Evolutionary conservation across 2,888 invertebrate species (phyloP), one percentile per base, ranked within the genome.

Genomic region (Himalopsyche anomala): DNA sequence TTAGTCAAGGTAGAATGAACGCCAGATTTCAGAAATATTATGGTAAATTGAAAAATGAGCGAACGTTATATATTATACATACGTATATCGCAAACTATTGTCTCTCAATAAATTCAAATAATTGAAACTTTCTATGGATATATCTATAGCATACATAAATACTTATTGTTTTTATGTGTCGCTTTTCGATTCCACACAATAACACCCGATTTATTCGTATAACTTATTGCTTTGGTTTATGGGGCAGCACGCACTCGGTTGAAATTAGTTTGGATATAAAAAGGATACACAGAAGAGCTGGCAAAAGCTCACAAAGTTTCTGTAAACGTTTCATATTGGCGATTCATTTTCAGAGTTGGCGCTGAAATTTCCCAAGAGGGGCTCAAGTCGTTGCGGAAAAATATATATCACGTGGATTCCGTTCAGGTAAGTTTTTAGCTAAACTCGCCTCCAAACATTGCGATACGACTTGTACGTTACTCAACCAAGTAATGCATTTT

Each of bases 281-380:
- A 28, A 74, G 38, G 36, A 74, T 74, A 74, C 74, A 74, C 74
- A 74, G 15, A 36, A 36, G 36, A 36, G 74, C 36, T 15, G 36
- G 74, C 11, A 36, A 74, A 36, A 38, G 38, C 74, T 38, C 19
- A 36, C 74, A 74, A 74, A 74, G 74, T 74, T 74, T 74, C 74
- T 38, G 74, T 74, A 74, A 74, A 36, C 74, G 74, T 74, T 74
- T 36, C 74, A 74, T 74, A 74, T 74, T 74, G 74, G 74, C 74
- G 74, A 74, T 74, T 74, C 74, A 74, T 74, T 74, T 74, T 74
- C 36, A 11, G 74, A 74, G 74, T 74, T 74, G 74, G 74, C 74
- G 74, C 74, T 74, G 38, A 74, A 74, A 74, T 74, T 74, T 74
- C 74, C 74, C 74, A 74, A 4, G 74, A 36, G 74, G 74, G 28